phyloP scores from a whole-genome alignment of 2,888 invertebrate species.

The Synanthedon formicaeformis region DNA sequence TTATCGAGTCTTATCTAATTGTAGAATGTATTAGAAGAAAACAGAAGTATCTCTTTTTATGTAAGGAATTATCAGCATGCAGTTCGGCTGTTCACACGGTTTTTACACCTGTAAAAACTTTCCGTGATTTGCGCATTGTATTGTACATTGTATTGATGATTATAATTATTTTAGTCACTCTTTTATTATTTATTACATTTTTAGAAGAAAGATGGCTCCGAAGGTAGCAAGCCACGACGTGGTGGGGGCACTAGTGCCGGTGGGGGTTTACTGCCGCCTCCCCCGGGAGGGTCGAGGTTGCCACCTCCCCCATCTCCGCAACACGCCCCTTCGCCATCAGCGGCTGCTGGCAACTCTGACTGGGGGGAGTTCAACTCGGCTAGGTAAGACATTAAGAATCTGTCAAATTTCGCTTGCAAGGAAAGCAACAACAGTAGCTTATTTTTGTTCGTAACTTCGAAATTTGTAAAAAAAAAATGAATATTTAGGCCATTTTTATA shows the following conservation, averaged over 20 bases:
- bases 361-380: constrained; percentile 88
- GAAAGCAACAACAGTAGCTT: too few species aligned
- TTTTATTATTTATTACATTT: constrained; percentile 7
- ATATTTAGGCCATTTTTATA: too few species aligned
- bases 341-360: constrained; percentile 61
- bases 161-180: neutral
- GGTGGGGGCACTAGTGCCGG: constrained; percentile 58
- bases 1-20: too few species aligned
- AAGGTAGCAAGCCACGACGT: constrained; percentile 75
- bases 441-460: too few species aligned
- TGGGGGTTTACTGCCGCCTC: constrained; percentile 83
- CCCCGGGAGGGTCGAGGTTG: constrained; percentile 78
- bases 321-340: constrained; percentile 73
- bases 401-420: too few species aligned
- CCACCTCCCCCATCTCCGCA: constrained; percentile 85
- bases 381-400: constrained; percentile 37
- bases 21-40: too few species aligned
- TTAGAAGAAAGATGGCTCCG: constrained; percentile 90
- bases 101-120: too few species aligned
- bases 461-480: too few species aligned
- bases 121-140: neutral
- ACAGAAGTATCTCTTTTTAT: too few species aligned
- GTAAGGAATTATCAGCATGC: too few species aligned
- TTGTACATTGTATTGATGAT: neutral
- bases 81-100: too few species aligned